phyloP scores from a whole-genome alignment of 2,888 invertebrate genomes.

The Pyrrhosoma nymphula region DNA sequence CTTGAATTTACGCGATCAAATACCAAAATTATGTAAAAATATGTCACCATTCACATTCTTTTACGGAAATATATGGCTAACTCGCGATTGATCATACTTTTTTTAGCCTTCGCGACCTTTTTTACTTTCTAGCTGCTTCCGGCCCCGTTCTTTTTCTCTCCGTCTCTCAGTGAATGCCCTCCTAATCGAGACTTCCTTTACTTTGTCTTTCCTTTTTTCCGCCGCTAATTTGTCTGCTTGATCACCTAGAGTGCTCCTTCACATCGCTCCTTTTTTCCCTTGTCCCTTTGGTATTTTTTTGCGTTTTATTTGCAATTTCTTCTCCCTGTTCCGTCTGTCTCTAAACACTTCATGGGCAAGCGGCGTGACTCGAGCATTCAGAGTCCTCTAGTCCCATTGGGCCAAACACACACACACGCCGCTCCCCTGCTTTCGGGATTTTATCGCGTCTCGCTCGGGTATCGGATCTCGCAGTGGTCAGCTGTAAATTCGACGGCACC shows the following conservation, averaged over 20 bases:
- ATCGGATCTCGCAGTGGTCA: conserved; percentile 49
- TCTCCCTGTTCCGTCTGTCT: not conserved
- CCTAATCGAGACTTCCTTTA: not conserved
- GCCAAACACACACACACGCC: not conserved
- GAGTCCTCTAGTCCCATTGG: not conserved
- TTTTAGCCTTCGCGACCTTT: not conserved
- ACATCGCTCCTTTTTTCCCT: not conserved
- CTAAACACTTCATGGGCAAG: conserved; percentile 23
- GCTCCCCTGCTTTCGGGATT: conserved; percentile 34
- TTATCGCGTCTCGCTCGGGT: conserved; percentile 46
- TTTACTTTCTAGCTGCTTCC: not conserved
- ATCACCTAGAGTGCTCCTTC: not conserved
- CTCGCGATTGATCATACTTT: not conserved
- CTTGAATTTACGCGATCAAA: too few species aligned
- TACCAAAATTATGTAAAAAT: too few species aligned
- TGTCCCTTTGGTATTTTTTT: not conserved
- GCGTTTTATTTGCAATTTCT: not conserved
- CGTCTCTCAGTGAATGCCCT: not conserved
- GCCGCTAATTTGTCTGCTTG: not conserved
- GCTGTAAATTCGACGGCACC: conserved; percentile 52
- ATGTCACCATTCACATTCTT: too few species aligned
- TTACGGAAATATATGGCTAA: too few species aligned
- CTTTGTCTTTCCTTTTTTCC: not conserved
- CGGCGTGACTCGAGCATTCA: not conserved
- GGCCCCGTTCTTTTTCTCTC: not conserved